Base-by-base conservation (phyloP, 2,888 invertebrate genomes). In the Alviniconcha strummeri region DNA sequence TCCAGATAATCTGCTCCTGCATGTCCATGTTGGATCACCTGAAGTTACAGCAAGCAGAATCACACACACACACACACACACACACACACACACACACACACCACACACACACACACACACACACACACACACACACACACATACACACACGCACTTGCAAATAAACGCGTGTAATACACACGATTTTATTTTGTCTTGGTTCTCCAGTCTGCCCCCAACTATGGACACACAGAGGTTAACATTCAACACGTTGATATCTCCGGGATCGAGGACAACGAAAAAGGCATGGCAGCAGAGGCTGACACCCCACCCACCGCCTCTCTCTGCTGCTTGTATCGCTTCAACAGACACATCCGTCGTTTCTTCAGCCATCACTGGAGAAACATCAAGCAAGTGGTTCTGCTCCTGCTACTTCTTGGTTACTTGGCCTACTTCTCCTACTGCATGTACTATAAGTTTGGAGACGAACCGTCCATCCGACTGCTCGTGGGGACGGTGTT, bases 381-480 rank as follows among this genome's bases (percentile, higher is more conserved):
- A 6, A 8, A 7, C 13, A n/a, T 82, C 4, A 81, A 36, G 9
- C n/a, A 4, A 7, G n/a, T 55, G 13, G n/a, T 83, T 9, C 36
- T 56, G n/a, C 19, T 79, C n/a, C n/a, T 82, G 19, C 75, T 85
- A 6, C 17, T 84, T 15, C n/a, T 85, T 11, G 79, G 74, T 4
- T 86, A 86, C 81, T 15, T 86, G 15, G 86, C 81, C 7, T 86
- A 85, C 74, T 83, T 86, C 64, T 52, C 77, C 36, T 85, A 85
- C 79, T 80, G 83, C 36, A 83, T 86, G 84, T 67, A 81, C 15
- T 76, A 86, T 83, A 69, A 83, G 13, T 89, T 88, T 79, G 88
- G 88, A 13, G 88, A 88, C 76, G 89, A 89, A 79, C 87, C 87
- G 0, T 88, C 88, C 7, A 13, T 87, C 0, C 84, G 89, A 9